Evolutionary conservation across 2,888 invertebrate genomes (phyloP), one percentile per base, ranked within the genome.

Genomic region (Laspeyria flexula): DNA sequence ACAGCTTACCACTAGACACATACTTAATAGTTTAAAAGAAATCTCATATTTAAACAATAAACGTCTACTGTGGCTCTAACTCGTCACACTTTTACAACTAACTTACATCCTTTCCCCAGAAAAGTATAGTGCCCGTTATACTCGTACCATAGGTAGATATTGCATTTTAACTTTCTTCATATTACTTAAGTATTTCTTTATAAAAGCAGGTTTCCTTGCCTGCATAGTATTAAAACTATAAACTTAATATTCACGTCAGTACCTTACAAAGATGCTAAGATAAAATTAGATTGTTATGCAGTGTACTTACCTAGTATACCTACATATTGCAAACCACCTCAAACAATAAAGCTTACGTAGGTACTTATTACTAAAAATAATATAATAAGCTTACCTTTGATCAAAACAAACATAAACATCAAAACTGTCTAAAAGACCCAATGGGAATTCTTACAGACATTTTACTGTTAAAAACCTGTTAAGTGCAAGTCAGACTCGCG

Each of bases 391-490:
- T 55, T 41, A 44, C 11, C 62, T 55, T 55, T 62, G 41, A 55
- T 46, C 46, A 59, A 55, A 31, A 39, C 6, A 23, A 46, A 42
- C 25, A 44, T 34, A 33, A 59, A 94, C 60, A 79, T 90, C 13
- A 89, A 88, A 66, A 83, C 85, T 56, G 93, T 94, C 2, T 86
- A 93, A 74, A 75, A 80, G 43, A 79, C 81, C 50, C 79, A 92
- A 18, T 73, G 81, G 51, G 73, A 81, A 27, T 46, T 85, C 88
- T 29, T 85, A 86, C 6, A 77, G 88, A 31, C 68, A 85, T 34
- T 82, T 86, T 75, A 67, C 83, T 21, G 79, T 81, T 46, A 71
- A 87, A 60, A 87, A 59, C 27, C 79, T n/a, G n/a, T n/a, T n/a
- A n/a, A n/a, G n/a, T n/a, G n/a, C n/a, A n/a, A n/a, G n/a, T n/a